These are phyloP conservation scores for Anhinga rufa DNA, from an alignment of 2,113 vertebrate species.

Conservation along the genomic window DNA sequence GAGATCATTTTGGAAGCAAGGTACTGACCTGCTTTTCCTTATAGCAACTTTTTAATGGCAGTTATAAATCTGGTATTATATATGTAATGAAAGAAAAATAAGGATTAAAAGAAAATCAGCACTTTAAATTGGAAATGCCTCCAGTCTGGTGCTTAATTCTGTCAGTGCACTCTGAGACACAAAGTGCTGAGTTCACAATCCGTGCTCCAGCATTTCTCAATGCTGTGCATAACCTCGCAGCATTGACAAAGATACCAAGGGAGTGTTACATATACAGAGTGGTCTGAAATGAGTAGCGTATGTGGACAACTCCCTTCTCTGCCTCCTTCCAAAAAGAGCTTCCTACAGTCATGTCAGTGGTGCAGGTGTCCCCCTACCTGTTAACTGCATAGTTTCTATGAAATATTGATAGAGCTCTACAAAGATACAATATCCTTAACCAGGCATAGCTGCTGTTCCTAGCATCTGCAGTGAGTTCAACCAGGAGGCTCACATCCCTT, in stretches of 20 bases:
- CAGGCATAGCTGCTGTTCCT: background rate
- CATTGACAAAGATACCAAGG: background rate
- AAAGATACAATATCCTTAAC: background rate
- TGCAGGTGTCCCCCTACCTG: background rate
- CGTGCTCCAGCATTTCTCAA: background rate
- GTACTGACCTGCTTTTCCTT: constrained; percentile 49
- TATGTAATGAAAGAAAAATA: background rate
- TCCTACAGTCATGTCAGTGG: background rate
- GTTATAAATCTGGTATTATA: background rate
- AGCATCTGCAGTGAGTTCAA: accelerated
- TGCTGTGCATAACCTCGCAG: background rate
- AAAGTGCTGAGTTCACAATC: background rate
- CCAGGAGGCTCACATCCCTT: background rate
- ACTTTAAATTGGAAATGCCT: background rate
- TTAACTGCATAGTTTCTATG: background rate
- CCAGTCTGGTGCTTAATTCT: background rate
- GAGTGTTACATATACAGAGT: background rate
- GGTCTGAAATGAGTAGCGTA: background rate
- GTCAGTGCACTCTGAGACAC: accelerated
- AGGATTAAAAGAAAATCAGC: background rate
- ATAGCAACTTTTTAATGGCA: background rate
- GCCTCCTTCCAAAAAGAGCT: background rate
- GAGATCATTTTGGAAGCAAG: constrained; percentile 22
- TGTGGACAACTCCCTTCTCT: background rate
- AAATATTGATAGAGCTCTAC: background rate